Base-by-base conservation (phyloP, 1,140 invertebrate species). In the Drosophila leontia region DNA sequence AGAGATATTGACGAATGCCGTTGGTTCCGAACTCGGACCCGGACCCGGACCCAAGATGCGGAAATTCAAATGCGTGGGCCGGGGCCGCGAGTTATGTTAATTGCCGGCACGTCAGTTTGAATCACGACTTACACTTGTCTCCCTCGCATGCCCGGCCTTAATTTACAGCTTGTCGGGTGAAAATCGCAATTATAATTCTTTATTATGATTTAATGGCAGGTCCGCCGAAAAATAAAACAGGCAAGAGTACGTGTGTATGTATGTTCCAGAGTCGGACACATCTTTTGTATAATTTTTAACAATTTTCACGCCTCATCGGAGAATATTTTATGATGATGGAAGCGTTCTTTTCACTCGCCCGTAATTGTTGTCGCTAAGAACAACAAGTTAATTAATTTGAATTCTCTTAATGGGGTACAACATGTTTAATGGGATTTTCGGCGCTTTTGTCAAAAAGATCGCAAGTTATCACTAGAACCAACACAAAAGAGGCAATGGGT, bases 341-440 rank as follows among this genome's bases (percentile, higher is more conserved):
- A 88, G 84, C 84, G 84, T 88, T 88, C 74, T 90, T 88, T 88
- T 88, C 85, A 88, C 84, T 88, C 84, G 60, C 32, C 53, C 68
- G 71, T 88, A 88, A 88, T 88, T 88, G 85, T 79, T 81, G 85
- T 74, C 85, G 85, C 84, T 78, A 88, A 68, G 81, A 90, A 90
- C 86, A 88, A 90, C 85, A 88, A 88, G 81, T 82, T 88, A 88
- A 88, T 88, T 88, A 88, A 88, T 88, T 88, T 90, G 85, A 90
- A 70, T 85, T 75, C 68, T 53, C 85, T 88, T 88, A 88, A 88
- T 88, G 85, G 81, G 70, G 55, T 90, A 88, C 85, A 88, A 90
- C 85, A 88, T 88, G 85, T 82, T 88, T 79, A 84, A 88, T 90
- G 85, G 65, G 41, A 72, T 79, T 81, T 72, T 88, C 78, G 81